phyloP scores from a whole-genome alignment of 2,797 vertebrate species.

The Valencia hispanica region DNA sequence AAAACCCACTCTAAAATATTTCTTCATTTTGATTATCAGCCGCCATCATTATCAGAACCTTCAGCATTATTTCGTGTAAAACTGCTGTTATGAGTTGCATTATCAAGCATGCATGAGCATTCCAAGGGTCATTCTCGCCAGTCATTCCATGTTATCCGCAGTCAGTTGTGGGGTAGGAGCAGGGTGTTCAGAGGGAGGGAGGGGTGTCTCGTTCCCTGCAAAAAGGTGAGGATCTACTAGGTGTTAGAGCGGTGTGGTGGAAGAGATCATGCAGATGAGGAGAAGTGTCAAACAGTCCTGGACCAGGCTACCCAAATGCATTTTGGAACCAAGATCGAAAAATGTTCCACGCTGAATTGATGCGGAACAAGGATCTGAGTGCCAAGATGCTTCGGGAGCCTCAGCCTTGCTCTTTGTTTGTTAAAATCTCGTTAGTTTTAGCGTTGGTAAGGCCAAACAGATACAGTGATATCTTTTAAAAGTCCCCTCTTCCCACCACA shows the following conservation, averaged over 20 bases:
- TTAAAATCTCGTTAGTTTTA: constrained; percentile 22
- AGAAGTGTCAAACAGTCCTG: constrained; percentile 76
- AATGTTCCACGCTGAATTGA: constrained; percentile 27
- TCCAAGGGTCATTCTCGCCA: constrained; percentile 80
- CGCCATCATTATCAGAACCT: constrained; percentile 32
- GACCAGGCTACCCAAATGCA: constrained; percentile 65
- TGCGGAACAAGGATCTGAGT: constrained; percentile 46
- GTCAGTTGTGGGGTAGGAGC: constrained; percentile 34
- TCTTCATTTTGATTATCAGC: constrained; percentile 6
- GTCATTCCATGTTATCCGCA: constrained; percentile 75
- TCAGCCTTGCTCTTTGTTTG: constrained; percentile 65
- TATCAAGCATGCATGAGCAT: constrained; percentile 81
- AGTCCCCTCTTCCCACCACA: constrained; percentile 17
- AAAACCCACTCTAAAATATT: constrained; percentile 16
- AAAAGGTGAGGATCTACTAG: constrained; percentile 61
- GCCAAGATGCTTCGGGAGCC: constrained; percentile 61
- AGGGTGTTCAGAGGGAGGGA: constrained; percentile 42
- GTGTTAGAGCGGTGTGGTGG: constrained; percentile 65
- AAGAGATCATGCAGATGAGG: constrained; percentile 77
- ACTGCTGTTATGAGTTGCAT: constrained; percentile 65
- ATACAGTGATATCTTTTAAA: constrained; percentile 20
- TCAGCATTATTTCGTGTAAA: constrained; percentile 47
- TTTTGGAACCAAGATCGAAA: constrained; percentile 60
- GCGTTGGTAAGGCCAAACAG: constrained; percentile 12
- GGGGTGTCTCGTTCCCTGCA: constrained; percentile 49